A percentile compares a stretch with the other conserved stretches of the same genome.
Evolutionary conservation across 2,888 invertebrate genomes (phyloP).

Genomic region (Oscheius sp.): DNA sequence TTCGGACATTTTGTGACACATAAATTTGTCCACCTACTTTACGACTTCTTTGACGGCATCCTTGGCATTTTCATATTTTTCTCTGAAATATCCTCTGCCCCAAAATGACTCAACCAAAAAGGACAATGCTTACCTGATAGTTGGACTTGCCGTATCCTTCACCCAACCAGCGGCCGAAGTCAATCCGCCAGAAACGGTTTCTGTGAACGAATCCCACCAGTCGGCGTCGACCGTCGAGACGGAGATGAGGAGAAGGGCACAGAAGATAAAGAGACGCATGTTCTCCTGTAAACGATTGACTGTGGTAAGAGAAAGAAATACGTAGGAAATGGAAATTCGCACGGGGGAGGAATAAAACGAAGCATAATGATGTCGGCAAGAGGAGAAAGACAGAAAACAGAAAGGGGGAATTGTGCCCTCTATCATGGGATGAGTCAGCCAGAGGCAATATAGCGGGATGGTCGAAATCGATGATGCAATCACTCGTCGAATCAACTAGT

Average conservation of each 20-base stretch:
- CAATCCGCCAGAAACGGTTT: constrained; percentile 43
- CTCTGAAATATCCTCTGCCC: constrained; percentile 15
- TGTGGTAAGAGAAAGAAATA: not conserved
- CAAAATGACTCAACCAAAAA: not conserved
- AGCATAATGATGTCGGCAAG: not conserved
- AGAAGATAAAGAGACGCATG: constrained; percentile 17
- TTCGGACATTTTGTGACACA: not conserved
- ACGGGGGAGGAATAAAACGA: not conserved
- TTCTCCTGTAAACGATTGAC: not conserved
- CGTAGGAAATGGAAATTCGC: not conserved
- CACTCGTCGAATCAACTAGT: constrained; percentile 15
- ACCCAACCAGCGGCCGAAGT: constrained; percentile 55
- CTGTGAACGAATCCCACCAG: constrained; percentile 61
- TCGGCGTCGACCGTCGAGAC: constrained; percentile 46
- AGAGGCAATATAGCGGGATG: not conserved
- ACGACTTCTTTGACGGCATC: constrained; percentile 20
- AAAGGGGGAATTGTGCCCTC: not conserved
- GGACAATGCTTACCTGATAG: constrained; percentile 41
- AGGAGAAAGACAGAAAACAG: not conserved
- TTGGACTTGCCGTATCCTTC: constrained; percentile 58
- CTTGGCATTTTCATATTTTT: constrained; percentile 21
- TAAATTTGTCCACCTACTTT: constrained; percentile 13
- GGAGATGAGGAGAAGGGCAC: constrained; percentile 20
- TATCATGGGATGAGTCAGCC: not conserved
- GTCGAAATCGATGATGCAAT: constrained; percentile 19